Conservation (phyloP, 2,888 invertebrate species). For the Eristalis pertinax region DNA sequence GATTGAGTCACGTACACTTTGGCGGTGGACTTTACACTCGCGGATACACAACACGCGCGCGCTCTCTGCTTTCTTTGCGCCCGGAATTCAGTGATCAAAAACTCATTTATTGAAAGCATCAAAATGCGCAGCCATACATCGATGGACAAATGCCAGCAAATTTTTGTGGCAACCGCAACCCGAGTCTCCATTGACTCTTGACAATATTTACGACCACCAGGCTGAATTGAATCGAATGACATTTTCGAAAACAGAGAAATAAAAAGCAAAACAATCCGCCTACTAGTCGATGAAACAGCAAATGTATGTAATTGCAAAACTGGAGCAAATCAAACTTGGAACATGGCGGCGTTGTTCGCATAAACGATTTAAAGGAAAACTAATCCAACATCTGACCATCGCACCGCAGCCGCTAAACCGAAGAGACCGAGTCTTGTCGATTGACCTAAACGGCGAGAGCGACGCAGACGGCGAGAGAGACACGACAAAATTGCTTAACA, state of each 20-base stretch:
- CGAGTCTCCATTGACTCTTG: neutral
- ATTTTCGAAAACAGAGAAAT: conserved; percentile 46
- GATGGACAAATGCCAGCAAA: conserved; percentile 64
- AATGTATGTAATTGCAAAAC: conserved; percentile 22
- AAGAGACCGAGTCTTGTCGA: neutral
- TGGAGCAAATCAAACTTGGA: conserved; percentile 37
- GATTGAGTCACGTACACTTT: conserved; percentile 55
- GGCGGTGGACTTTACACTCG: conserved; percentile 48
- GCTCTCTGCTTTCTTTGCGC: neutral
- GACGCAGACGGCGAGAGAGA: neutral
- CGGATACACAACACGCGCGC: neutral
- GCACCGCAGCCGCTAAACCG: neutral
- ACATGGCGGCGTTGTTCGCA: too few species aligned
- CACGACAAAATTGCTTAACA: conserved; percentile 48
- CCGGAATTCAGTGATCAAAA: neutral
- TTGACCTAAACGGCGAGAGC: conserved; percentile 54
- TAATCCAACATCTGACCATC: too few species aligned
- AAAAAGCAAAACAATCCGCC: conserved; percentile 67
- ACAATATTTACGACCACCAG: conserved; percentile 50
- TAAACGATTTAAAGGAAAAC: too few species aligned
- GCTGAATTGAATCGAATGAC: neutral
- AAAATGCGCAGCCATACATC: too few species aligned
- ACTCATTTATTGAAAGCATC: conserved; percentile 16
- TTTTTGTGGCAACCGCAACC: conserved; percentile 42
- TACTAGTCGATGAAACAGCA: conserved; percentile 34